Evolutionary conservation across 2,888 invertebrate species (phyloP).

Genomic region (Pseudococcus longispinus): DNA sequence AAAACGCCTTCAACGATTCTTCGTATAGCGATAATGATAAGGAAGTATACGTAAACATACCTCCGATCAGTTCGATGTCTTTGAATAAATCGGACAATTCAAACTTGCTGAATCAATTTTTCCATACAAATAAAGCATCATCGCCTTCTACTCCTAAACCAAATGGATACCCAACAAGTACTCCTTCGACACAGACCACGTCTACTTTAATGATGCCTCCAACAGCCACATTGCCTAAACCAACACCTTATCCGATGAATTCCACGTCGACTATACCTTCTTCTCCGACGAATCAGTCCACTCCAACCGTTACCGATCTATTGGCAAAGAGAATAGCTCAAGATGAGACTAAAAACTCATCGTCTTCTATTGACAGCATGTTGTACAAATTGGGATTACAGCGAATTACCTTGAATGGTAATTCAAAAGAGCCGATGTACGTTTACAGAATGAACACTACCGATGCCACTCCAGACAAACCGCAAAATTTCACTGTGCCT

Average conservation of each 20-base stretch:
- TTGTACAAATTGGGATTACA: neutral
- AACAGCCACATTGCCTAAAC: neutral
- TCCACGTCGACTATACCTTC: neutral
- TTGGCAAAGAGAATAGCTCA: conserved; percentile 18
- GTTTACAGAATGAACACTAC: neutral
- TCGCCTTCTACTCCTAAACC: neutral
- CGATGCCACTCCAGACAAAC: neutral
- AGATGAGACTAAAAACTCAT: neutral
- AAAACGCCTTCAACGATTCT: neutral
- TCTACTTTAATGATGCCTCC: neutral
- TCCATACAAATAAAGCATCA: neutral
- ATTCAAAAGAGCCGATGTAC: neutral
- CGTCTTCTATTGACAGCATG: neutral
- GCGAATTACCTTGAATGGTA: neutral
- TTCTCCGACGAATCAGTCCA: neutral
- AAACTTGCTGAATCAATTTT: neutral
- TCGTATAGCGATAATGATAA: neutral
- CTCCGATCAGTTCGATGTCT: neutral
- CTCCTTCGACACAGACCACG: neutral
- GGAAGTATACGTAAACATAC: neutral
- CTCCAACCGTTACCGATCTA: neutral
- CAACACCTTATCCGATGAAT: neutral
- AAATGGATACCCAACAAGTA: neutral
- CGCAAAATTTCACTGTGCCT: neutral
- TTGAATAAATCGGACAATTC: neutral